Base-by-base conservation (phyloP, 2,888 invertebrate species). In the Agrilus cyanescens region DNA sequence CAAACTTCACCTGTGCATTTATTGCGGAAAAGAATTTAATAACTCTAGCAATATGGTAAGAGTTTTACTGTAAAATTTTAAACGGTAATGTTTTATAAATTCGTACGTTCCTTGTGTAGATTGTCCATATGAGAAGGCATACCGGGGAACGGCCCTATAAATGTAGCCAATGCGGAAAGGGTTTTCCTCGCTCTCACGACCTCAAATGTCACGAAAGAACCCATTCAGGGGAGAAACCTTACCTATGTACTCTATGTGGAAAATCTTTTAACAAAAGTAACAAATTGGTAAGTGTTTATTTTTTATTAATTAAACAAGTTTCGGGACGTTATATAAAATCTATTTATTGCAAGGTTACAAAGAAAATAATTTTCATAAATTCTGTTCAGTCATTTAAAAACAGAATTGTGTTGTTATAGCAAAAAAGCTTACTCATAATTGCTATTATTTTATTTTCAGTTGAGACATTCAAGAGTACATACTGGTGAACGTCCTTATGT, bases 231-330 rank as follows among this genome's bases (percentile, higher is more conserved):
- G 68, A 68, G 47, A 66, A 67, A 48, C 68, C 68, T 0, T 68
- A 68, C 50, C 54, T 65, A 38, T 68, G 68, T 47, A 65, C 66
- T 4, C 49, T 67, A 25, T 68, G 68, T 48, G 67, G 67, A 15
- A 68, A 68, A 52, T 66, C 67, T 2, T 68, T 68, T 50, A 68
- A 67, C 47, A 68, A 68, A 47, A 67, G 67, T 50, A 68, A 68
- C 49, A 68, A 68, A 61, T 52, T 68, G 62, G 66, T 66, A 54
- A 61, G 60, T 57, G 16, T 37, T 2, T 16, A n/a, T 37, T 18
- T 16, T 37, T 15, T 37, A 13, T n/a, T 33, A n/a, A 2, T 33
- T 15, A 33, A 13, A 33, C 4, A n/a, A n/a, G n/a, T n/a, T n/a
- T n/a, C n/a, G n/a, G n/a, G n/a, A 32, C 12, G 39, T 4, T 25